These are phyloP conservation scores for Cosmorhoe ocellata DNA, from an alignment of 2,888 invertebrate genomes.

Conservation along the genomic window DNA sequence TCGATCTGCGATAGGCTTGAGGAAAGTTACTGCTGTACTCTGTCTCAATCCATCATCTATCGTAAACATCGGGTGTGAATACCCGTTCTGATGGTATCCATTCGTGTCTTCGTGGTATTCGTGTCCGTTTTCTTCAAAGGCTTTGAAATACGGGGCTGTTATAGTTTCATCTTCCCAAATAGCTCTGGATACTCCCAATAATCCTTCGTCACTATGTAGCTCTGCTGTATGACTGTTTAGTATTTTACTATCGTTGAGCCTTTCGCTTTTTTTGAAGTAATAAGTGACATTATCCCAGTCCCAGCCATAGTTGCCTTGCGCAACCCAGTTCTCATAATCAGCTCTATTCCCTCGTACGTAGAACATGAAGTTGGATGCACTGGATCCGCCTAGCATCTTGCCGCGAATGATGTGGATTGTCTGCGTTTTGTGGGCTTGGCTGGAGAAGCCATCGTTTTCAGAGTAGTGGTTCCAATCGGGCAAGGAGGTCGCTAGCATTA, in stretches of 20 bases:
- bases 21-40: conserved; percentile 45
- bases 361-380: conserved; percentile 85
- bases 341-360: conserved; percentile 84
- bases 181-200: conserved; percentile 51
- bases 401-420: conserved; percentile 78
- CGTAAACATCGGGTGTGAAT: conserved; percentile 41
- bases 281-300: conserved; percentile 47
- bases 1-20: conserved; percentile 42
- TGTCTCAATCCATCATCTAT: conserved; percentile 45
- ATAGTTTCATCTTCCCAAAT: conserved; percentile 44
- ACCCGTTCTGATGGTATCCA: conserved; percentile 47
- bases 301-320: conserved; percentile 80
- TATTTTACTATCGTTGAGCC: conserved; percentile 35
- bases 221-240: conserved; percentile 51
- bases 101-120: conserved; percentile 45
- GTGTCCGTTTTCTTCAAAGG: conserved; percentile 50
- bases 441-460: conserved; percentile 49
- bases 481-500: conserved; percentile 39
- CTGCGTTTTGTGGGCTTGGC: conserved; percentile 44
- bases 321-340: conserved; percentile 82
- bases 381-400: conserved; percentile 86
- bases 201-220: conserved; percentile 46
- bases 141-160: conserved; percentile 56
- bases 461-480: conserved; percentile 54
- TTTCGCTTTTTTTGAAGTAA: conserved; percentile 58